These are phyloP conservation scores for Rhaphigaster nebulosa DNA, from an alignment of 2,888 invertebrate species.

Conservation along the genomic window DNA sequence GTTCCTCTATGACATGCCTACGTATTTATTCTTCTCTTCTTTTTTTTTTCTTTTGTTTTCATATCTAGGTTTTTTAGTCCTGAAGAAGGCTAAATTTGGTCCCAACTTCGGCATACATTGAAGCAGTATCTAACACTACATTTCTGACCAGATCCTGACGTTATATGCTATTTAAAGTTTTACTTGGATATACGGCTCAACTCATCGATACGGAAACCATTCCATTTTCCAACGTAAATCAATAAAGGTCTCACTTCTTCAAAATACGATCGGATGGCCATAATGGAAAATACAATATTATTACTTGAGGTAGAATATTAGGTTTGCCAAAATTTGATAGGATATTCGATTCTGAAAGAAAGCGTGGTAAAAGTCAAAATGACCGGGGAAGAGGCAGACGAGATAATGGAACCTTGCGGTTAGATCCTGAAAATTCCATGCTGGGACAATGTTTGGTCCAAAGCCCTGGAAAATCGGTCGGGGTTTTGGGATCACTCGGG, in stretches of 20 bases:
- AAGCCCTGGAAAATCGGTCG: constrained; percentile 55
- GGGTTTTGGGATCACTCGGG: constrained; percentile 47
- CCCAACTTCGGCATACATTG: too few species aligned
- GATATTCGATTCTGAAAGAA: constrained; percentile 21
- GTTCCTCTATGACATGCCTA: too few species aligned
- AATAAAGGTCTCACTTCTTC: not conserved
- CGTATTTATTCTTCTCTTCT: too few species aligned
- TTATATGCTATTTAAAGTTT: too few species aligned
- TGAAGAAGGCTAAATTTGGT: too few species aligned
- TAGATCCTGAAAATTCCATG: constrained; percentile 44
- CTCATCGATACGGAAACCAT: too few species aligned
- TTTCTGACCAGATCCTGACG: too few species aligned
- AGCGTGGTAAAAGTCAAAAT: constrained; percentile 16
- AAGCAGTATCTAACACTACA: too few species aligned
- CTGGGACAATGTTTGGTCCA: constrained; percentile 53
- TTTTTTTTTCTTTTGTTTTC: too few species aligned
- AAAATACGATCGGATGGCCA: not conserved
- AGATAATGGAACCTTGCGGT: constrained; percentile 32
- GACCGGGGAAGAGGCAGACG: constrained; percentile 7
- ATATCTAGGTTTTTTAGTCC: too few species aligned
- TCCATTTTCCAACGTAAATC: too few species aligned
- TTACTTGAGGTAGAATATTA: not conserved
- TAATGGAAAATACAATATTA: not conserved
- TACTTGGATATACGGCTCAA: too few species aligned
- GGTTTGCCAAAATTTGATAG: not conserved